Conservation (phyloP, 2,888 invertebrate genomes). For the Congeria kusceri region DNA sequence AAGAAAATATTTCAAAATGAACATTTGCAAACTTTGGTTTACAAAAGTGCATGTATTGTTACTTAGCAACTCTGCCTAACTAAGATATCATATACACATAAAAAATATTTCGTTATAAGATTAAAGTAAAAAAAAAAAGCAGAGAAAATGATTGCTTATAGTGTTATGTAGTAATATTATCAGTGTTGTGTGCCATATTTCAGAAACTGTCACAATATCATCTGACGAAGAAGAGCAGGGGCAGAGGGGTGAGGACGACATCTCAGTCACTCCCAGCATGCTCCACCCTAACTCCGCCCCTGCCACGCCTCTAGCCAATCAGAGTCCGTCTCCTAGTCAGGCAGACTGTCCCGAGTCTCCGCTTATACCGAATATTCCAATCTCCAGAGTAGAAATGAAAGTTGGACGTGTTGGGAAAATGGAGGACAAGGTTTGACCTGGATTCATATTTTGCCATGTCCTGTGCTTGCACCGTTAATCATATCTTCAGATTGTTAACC, state of each 20-base stretch:
- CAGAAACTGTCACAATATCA: slow-evolving; percentile 83
- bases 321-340: slow-evolving; percentile 39
- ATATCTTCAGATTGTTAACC: too few relatives aligned
- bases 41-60: too few relatives aligned
- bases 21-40: too few relatives aligned
- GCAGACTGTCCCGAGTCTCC: slow-evolving; percentile 55
- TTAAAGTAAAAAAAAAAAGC: too few relatives aligned
- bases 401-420: slow-evolving; percentile 67
- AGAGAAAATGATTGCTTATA: too few relatives aligned
- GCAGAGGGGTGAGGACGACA: slow-evolving; percentile 14
- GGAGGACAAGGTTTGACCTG: slow-evolving; percentile 74
- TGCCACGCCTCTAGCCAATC: slow-evolving; percentile 27
- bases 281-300: slow-evolving; percentile 27
- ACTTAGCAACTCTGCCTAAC: too few relatives aligned
- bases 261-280: neutral
- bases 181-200: neutral
- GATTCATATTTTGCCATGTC: neutral
- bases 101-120: too few relatives aligned
- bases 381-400: slow-evolving; percentile 29
- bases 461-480: neutral
- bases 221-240: slow-evolving; percentile 82
- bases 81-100: too few relatives aligned
- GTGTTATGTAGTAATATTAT: too few relatives aligned
- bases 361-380: slow-evolving; percentile 56
- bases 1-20: too few relatives aligned